These are phyloP conservation scores for Ochropleura leucogaster DNA, from an alignment of 2,888 invertebrate genomes.

Conservation along the genomic window DNA sequence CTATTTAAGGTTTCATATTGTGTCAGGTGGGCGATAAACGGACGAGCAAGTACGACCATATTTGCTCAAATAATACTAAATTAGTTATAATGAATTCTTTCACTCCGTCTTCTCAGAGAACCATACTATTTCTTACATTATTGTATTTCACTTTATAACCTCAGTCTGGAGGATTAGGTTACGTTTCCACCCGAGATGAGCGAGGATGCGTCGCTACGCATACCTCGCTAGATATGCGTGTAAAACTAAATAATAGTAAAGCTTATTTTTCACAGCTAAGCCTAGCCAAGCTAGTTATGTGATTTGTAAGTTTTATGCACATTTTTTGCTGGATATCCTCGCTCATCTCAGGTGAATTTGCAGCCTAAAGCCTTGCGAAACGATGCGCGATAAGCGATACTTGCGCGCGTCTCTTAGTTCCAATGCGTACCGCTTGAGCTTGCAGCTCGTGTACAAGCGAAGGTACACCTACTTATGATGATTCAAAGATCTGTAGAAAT, in stretches of 20 bases:
- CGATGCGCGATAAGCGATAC: background rate
- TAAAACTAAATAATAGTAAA: too few species aligned
- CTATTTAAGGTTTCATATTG: constrained; percentile 17
- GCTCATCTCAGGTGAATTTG: too few species aligned
- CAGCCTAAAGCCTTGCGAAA: background rate
- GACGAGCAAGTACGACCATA: background rate
- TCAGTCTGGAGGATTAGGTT: too few species aligned
- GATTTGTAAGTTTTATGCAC: too few species aligned
- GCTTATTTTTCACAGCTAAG: too few species aligned
- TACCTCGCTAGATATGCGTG: too few species aligned
- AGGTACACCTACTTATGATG: background rate
- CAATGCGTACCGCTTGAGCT: background rate
- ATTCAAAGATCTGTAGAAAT: background rate
- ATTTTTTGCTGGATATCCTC: too few species aligned
- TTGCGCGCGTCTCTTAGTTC: background rate
- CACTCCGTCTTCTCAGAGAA: background rate
- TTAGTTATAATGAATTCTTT: background rate
- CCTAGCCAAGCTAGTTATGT: too few species aligned
- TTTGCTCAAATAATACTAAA: background rate
- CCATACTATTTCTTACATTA: background rate
- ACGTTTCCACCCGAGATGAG: too few species aligned
- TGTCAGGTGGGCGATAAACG: background rate
- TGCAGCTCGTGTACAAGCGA: background rate
- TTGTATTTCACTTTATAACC: background rate
- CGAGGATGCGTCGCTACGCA: too few species aligned